Base-by-base conservation (phyloP, 2,797 vertebrate species). In the Mormyrops boulengeri region DNA sequence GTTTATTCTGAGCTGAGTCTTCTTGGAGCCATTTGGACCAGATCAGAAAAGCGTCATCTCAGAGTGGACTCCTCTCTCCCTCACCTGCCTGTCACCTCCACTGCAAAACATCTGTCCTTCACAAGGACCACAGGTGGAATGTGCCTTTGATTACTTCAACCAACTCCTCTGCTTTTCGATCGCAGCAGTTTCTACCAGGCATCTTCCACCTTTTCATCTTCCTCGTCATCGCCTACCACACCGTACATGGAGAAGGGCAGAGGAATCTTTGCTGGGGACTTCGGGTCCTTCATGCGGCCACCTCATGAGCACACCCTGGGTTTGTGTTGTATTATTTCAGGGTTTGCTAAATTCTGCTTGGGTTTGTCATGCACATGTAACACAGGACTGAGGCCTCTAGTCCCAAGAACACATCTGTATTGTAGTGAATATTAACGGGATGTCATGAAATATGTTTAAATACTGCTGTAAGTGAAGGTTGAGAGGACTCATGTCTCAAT, bases 201-300 rank as follows among this genome's bases (percentile, higher is more conserved):
- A 30, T 94, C 95, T 62, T 89, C 88, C 44, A 84, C 90, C 57
- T 89, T 92, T 2, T 93, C 93, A 0, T 91, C 89, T 41, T 93
- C 93, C 2, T 94, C 95, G 0, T 93, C 93, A 0, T 94, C 96
- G 12, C 93, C 95, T 91, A 92, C 93, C 90, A 96, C 96, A 91
- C 95, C 96, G 9, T 95, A 96, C 95, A 99, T 99, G 98, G 98
- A 99, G 94, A 98, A 98, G 93, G 95, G 96, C 91, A 91, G 95
- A 91, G 97, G 97, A 91, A 93, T 98, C 92, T 98, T 98, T 12
- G 91, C 96, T 0, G 97, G 97, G 89, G 97, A 98, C 89, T 98
- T 99, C 17, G 97, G 97, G 92, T 97, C 96, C 93, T 99, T 99
- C 93, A 96, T 97, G 95, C 93, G 96, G 91, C 97, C 98, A 0